Evolutionary conservation across 2,797 vertebrate genomes (phyloP), one percentile per base, ranked within the genome.

Genomic region (Hydrophis major): DNA sequence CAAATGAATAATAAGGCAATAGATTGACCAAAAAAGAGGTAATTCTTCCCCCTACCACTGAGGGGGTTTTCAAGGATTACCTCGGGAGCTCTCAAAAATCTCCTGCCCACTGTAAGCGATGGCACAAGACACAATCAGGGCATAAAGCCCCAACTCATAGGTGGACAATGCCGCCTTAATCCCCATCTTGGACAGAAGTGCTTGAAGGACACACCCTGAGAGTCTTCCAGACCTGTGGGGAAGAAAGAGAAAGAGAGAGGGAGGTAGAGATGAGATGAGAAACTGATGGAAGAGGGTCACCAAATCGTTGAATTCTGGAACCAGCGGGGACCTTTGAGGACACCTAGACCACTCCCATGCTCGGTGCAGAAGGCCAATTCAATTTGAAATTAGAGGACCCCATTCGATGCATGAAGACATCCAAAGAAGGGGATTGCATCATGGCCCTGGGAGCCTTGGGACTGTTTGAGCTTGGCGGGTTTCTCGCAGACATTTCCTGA

Each of bases 91-190:
- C 88, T 99, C 98, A 4, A 98, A 98, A 96, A 99, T 98, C 95
- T 98, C 99, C 47, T 97, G 98, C 93, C 98, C 95, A 0, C 99
- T 98, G 96, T 99, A 99, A 86, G 98, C 96, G 96, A 99, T 96
- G 1, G 98, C 98, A 1, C 99, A 97, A 0, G 97, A 98, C 92
- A 99, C 97, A 42, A 98, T 96, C 0, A 98, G 97, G 74, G 98
- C 98, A 18, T 99, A 99, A 95, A 99, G 97, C 2, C 98, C 99
- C 95, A 99, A 96, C 96, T 99, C 99, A 6, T 98, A 98, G n/a
- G 96, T 97, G 11, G 99, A 99, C 93, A 99, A 97, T 0, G 97
- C 97, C 0, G 99, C 97, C 97, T 99, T 99, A 94, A 99, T 95
- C 94, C 98, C 98, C 99, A 99, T 99, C 55, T 94, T 88, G 92